Percentiles rank a stretch among this genome's conserved stretches.
Evolutionary conservation across 53 echinoderm and acorn worm species (phyloP).

Genomic region (Antedon mediterranea): DNA sequence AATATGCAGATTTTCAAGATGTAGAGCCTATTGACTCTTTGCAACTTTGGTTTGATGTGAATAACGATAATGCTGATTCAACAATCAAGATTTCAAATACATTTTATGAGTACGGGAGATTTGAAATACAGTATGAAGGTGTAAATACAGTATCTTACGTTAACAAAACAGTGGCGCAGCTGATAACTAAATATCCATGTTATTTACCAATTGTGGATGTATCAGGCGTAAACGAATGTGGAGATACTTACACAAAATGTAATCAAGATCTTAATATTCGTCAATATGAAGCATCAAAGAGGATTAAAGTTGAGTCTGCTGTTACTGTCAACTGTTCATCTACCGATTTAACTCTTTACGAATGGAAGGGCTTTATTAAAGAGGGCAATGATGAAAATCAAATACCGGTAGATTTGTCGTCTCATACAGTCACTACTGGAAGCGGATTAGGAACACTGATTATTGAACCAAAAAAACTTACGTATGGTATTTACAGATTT

Average conservation of each 20-base stretch:
- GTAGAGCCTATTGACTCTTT: background rate
- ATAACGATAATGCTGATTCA: background rate
- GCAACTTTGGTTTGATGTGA: background rate
- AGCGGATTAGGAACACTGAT: background rate
- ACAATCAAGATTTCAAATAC: background rate
- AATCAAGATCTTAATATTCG: slow-evolving; percentile 46
- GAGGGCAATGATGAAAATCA: background rate
- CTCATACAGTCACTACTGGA: background rate
- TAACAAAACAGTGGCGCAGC: slow-evolving; percentile 30
- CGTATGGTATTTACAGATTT: slow-evolving; percentile 58
- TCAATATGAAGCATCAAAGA: slow-evolving; percentile 64
- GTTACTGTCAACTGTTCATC: slow-evolving; percentile 81
- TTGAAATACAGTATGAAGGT: background rate
- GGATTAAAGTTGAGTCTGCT: slow-evolving; percentile 43
- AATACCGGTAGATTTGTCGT: background rate
- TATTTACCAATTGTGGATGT: slow-evolving; percentile 65
- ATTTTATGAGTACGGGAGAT: background rate
- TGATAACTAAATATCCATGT: slow-evolving; percentile 71
- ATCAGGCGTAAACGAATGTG: slow-evolving; percentile 41
- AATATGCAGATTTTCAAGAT: slow-evolving; percentile 14
- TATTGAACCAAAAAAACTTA: slow-evolving; percentile 5
- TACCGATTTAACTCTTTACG: slow-evolving; percentile 53
- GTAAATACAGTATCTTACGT: slow-evolving; percentile 55
- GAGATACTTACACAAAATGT: slow-evolving; percentile 59
- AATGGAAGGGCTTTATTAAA: slow-evolving; percentile 41